Base-by-base conservation (phyloP, 2,888 invertebrate species). In the Kryphioiulus occultus region DNA sequence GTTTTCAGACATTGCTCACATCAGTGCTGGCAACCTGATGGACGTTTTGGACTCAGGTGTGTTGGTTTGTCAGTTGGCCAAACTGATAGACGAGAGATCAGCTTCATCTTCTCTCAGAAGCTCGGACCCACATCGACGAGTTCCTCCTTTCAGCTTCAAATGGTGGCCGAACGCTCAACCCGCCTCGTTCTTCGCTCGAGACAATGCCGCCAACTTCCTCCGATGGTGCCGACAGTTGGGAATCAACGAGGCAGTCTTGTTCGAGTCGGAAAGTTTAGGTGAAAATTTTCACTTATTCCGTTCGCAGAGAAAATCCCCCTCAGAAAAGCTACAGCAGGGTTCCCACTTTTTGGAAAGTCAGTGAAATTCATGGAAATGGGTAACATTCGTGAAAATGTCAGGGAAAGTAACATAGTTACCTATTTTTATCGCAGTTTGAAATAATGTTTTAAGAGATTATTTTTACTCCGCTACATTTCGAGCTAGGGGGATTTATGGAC, bases 211-310 rank as follows among this genome's bases (percentile, higher is more conserved):
- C 91, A 96, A 96, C 92, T 97, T 97, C 92, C 95, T 97, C 90
- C 95, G 95, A 89, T 97, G 97, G 93, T 96, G 96, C 91, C 94
- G 96, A 88, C 95, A 95, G 87, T 94, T 96, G 87, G 96, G 96
- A 85, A 96, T 97, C 53, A 96, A 96, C 90, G 95, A 96, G 92
- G 97, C 97, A 92, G 93, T 96, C 88, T 93, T 97, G 84, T 97
- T 97, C 92, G 97, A 97, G 93, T 96, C 96, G 90, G 97, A 97
- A 91, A 96, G 96, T 91, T 93, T 97, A 90, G 96, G 96, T 96
- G 92, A 92, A 92, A 84, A 82, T 26, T 26, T 0, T n/a, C n/a
- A n/a, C n/a, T 35, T 35, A 4, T 35, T 35, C 35, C 35, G 7
- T 35, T 35, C 35, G 35, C 2, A 35, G 35, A 2, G 35, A 35